Evolutionary conservation across 2,888 invertebrate genomes (phyloP), one percentile per base, ranked within the genome.

Genomic region (Calameuta filiformis): DNA sequence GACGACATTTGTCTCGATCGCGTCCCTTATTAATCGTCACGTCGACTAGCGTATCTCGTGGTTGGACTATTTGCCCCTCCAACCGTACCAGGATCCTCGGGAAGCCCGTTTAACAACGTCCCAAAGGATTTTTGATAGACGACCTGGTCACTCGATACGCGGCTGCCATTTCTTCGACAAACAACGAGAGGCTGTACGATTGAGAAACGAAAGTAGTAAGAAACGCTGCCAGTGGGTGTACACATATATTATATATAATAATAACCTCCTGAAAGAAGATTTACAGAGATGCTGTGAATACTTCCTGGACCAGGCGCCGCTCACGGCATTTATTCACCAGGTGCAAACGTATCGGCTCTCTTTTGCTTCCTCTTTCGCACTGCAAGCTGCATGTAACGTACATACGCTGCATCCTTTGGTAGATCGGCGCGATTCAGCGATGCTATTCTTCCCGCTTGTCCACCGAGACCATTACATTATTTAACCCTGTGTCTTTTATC

Each of bases 391-490:
- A 23, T 31, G 33, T 31, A 34, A 31, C 71, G 69, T 69, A 11
- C 11, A 23, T 34, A 77, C 79, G 34, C 6, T 56, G 23, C 23
- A 56, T 56, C 56, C 56, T 56, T 56, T 23, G 56, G 56, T 23
- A 56, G 56, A 56, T 56, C 56, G 56, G 56, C 56, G 23, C 56
- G 56, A 56, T 56, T 23, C 56, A 56, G 56, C 56, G 9, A 1
- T 23, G 56, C 56, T 56, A 56, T 56, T 56, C 56, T 9, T 15
- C 56, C 56, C 56, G 56, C 56, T 23, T 56, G 56, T 56, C 56
- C 56, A 23, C 56, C 56, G 56, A 56, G 75, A 74, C 76, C 80
- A 85, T 87, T 84, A 84, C 83, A 81, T 85, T 86, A 87, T 85
- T 86, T 86, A 85, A 82, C 80, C 23, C 56, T 56, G 56, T 23